A percentile compares a stretch with the other conserved stretches of the same genome.
phyloP scores from a whole-genome alignment of 30 jellyfish, hydroid and myxozoan genomes.

The Hydractinia symbiolongicarpus region DNA sequence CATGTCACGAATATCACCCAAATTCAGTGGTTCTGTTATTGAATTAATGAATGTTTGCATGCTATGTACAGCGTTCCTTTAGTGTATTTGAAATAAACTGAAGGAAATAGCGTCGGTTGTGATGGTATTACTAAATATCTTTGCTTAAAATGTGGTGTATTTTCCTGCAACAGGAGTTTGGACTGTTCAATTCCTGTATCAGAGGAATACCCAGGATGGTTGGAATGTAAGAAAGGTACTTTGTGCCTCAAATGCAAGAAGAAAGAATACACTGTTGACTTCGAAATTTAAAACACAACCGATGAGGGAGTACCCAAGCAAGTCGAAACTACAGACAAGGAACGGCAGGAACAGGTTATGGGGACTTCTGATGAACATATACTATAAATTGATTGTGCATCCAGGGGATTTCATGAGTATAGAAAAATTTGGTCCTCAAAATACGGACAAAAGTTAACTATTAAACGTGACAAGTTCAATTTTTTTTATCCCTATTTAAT shows the following conservation, averaged over 20 bases:
- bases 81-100: too few relatives aligned
- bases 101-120: too few relatives aligned
- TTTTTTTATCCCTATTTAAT: not conserved
- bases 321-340: conserved; percentile 8
- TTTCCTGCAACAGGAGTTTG: conserved; percentile 12
- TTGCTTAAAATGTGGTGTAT: too few relatives aligned
- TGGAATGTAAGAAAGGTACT: not conserved
- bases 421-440: too few relatives aligned
- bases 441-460: too few relatives aligned
- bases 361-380: conserved; percentile 4
- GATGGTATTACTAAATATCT: too few relatives aligned
- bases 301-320: conserved; percentile 6
- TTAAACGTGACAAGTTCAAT: conserved; percentile 12
- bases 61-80: too few relatives aligned
- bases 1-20: too few relatives aligned
- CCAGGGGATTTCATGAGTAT: too few relatives aligned
- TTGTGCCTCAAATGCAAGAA: conserved; percentile 7
- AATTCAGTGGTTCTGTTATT: too few relatives aligned
- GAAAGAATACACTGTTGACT: conserved; percentile 6
- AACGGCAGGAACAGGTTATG: conserved; percentile 2
- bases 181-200: conserved; percentile 8
- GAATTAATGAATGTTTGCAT: too few relatives aligned
- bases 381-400: not conserved
- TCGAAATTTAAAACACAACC: not conserved
- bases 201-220: conserved; percentile 12